Evolutionary conservation across 2,888 invertebrate species (phyloP).

Genomic region (Frankliniella intonsa): DNA sequence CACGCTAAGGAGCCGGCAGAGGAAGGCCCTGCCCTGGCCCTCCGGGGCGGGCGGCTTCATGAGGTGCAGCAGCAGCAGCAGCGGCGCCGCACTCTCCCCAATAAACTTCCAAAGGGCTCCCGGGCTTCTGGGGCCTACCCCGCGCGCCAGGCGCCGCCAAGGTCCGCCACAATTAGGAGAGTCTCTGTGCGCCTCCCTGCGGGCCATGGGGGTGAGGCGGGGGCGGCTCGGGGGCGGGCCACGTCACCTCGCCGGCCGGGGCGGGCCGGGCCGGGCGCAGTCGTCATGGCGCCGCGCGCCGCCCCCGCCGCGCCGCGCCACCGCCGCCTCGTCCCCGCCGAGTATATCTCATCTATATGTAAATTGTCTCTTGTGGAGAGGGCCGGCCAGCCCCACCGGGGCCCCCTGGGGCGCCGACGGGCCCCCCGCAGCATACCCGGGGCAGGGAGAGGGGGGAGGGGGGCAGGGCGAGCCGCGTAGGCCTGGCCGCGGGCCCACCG

Average conservation of each 20-base stretch:
- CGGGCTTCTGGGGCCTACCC: no score
- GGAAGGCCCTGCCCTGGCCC: no score
- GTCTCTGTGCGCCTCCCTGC: no score
- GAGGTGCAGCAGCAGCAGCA: no score
- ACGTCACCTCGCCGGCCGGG: background rate
- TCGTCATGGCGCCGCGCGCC: background rate
- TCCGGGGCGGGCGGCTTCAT: background rate
- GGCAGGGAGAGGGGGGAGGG: background rate
- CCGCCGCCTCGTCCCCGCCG: background rate
- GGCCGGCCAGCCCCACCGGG: background rate
- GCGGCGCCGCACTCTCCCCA: background rate
- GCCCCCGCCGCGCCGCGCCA: background rate
- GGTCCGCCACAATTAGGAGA: no score
- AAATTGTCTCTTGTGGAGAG: slow-evolving; percentile 1
- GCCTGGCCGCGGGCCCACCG: background rate
- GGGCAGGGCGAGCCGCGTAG: background rate
- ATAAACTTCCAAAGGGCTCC: no score
- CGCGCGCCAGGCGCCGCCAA: no score
- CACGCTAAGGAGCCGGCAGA: background rate
- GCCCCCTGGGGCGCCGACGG: background rate
- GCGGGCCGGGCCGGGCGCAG: background rate
- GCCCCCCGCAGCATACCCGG: background rate
- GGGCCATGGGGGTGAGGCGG: background rate
- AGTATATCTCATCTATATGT: slow-evolving; percentile 24
- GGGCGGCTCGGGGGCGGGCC: background rate